phyloP scores from a whole-genome alignment of 1,140 invertebrate species.

The Physella acuta region DNA sequence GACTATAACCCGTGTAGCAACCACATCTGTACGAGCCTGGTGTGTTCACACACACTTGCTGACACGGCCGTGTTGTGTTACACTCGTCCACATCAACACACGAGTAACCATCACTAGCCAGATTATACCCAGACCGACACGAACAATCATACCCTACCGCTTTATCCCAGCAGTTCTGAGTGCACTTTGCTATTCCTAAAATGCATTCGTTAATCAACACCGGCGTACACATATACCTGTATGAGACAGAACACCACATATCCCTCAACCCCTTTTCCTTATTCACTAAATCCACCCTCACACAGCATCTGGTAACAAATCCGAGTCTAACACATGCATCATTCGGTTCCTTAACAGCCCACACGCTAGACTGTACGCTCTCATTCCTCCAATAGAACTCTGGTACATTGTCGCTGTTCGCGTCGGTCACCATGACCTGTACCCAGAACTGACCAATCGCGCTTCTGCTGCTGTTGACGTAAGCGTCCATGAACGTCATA shows the following conservation, averaged over 20 bases:
- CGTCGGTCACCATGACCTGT: not conserved
- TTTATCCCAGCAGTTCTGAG: no score
- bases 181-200: no score
- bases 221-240: no score
- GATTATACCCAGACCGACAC: no score
- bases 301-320: no score
- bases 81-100: constrained; percentile 23
- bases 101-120: not conserved
- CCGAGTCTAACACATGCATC: no score
- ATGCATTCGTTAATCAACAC: not conserved
- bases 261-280: no score
- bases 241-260: no score
- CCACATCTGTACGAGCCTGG: not conserved
- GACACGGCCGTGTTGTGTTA: not conserved
- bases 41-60: not conserved
- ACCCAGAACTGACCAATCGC: not conserved
- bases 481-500: not conserved
- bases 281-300: no score
- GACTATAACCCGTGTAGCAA: not conserved
- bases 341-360: no score
- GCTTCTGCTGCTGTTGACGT: not conserved
- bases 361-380: no score
- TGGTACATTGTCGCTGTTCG: not conserved
- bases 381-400: not conserved
- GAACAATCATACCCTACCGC: not conserved